Base-by-base conservation (phyloP, 2,113 vertebrate species). In the Mugil cephalus region DNA sequence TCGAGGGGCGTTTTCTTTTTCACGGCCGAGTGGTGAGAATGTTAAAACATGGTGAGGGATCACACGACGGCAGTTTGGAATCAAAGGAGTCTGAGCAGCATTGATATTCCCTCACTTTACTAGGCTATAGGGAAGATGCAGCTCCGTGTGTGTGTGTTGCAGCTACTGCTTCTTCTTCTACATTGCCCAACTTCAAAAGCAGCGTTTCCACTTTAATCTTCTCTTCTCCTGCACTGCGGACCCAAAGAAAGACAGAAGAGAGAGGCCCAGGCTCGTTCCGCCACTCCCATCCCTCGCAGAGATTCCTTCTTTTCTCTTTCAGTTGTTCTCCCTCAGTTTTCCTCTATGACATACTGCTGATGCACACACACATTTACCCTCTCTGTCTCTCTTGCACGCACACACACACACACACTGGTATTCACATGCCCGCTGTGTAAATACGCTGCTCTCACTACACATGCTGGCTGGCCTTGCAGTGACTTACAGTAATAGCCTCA, bases 161-260 rank as follows among this genome's bases (percentile, higher is more conserved):
- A 3, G 24, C 24, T 30, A 30, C 24, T 30, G 24, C 24, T 30
- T 30, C 24, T 30, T 83, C 78, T 79, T 76, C 70, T 74, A 70
- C 72, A 82, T 60, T 60, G 77, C 79, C 82, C 55, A 90, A 91
- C 91, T 92, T 93, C 90, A 93, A 92, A 93, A 86, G 81, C 80
- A 48, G 67, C 8, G 58, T 48, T 58, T 91, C 63, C 69, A 78
- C 87, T 93, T 92, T 93, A 91, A 91, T 94, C 89, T 92, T 86
- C 79, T 78, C 75, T 78, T 87, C 74, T 88, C 75, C 89, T 87
- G 77, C 84, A 87, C 80, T 86, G 87, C 89, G 52, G 86, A 88
- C 72, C 66, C 65, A 68, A 78, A 69, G 58, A 89, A 83, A 91
- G 82, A 89, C 79, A 85, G 81, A 79, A 61, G 66, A 68, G 69